Evolutionary conservation across 2,113 vertebrate genomes (phyloP), one percentile per base, ranked within the genome.

Genomic region (Oncorhynchus mykiss): DNA sequence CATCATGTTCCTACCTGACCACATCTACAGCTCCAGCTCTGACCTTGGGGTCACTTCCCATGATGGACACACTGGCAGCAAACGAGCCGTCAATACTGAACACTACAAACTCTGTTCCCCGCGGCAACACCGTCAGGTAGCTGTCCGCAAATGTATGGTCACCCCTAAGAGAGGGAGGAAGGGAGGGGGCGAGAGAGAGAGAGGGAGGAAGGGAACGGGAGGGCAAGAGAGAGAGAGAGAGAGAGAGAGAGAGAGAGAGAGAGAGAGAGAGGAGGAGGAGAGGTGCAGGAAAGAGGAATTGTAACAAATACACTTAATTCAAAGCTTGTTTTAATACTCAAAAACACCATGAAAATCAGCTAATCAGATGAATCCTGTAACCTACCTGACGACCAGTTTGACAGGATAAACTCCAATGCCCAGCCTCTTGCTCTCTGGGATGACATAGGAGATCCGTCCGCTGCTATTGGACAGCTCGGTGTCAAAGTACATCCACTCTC

Each of bases 81-180:
- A 99, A 99, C 16, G 98, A 99, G 24, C 98, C 97, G 0, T 99
- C 98, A 0, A 99, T 99, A 78, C 98, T 99, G 93, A 99, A 99
- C 73, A 99, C 98, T 16, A 99, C 98, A 0, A 97, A 97, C 92
- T 99, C 97, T 0, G 96, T 97, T 80, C 95, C 95, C 74, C 90
- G 94, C 0, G 98, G 98, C 66, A 99, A 90, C 51, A 99, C 89
- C 0, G 95, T 97, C 64, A 99, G 94, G 82, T 97, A 99, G 91
- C 97, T 98, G 91, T 99, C 97, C 1, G 96, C 97, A 0, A 91
- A 96, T 0, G 98, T 99, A 89, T 99, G 98, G 93, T 99, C 98
- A 0, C 98, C 98, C 89, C 98, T 99, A 86, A 3, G 57, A 80
- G 34, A 75, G 76, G 20, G 18, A 67, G n/a, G 45, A 31, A 8